Conservation (phyloP, 2,113 vertebrate species). For the Meles meles region DNA sequence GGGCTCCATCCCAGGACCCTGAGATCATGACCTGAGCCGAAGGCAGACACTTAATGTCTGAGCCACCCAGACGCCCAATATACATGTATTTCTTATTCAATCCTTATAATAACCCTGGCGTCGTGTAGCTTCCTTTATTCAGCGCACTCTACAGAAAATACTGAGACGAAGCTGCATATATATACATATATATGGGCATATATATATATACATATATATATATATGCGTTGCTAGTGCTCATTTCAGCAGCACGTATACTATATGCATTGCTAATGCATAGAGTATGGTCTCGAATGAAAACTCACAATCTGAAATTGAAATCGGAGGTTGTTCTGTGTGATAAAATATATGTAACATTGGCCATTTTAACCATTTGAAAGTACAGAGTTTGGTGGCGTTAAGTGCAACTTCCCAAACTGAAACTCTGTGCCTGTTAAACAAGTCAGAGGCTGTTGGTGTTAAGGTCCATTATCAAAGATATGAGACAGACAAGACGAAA, state of each 20-base stretch:
- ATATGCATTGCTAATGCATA: neutral
- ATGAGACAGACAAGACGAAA: too few species aligned
- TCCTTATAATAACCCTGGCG: neutral
- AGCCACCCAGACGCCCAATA: too few species aligned
- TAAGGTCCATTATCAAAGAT: neutral
- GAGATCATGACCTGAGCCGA: too few species aligned
- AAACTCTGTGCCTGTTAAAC: neutral
- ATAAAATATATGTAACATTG: neutral
- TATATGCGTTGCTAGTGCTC: neutral
- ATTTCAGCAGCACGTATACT: too few species aligned
- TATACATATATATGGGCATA: neutral
- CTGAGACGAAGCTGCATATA: neutral
- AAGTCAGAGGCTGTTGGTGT: neutral
- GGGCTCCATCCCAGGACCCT: too few species aligned
- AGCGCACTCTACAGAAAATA: neutral
- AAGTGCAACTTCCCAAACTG: neutral
- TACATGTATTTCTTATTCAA: neutral
- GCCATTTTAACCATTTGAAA: neutral
- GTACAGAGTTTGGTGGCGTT: neutral
- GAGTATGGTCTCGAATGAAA: conserved; percentile 4
- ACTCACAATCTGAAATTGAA: conserved; percentile 18
- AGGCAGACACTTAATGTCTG: too few species aligned
- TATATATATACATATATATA: neutral
- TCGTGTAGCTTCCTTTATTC: neutral
- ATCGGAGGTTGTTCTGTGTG: neutral